Evolutionary conservation across 2,797 vertebrate species (phyloP), one percentile per base, ranked within the genome.

Genomic region (Poecilia gillii): DNA sequence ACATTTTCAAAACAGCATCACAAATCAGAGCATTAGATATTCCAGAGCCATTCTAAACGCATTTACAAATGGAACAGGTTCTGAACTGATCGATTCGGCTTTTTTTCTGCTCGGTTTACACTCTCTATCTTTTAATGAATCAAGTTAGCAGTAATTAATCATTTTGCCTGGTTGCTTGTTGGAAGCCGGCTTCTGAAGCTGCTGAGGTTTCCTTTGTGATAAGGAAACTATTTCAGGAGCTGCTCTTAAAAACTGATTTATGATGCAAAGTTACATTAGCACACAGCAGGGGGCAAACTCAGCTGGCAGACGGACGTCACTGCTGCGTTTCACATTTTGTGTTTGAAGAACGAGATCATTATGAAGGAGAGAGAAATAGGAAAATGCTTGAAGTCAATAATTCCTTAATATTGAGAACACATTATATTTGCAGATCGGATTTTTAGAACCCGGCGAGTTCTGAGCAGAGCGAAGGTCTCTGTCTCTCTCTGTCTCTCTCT

Each of bases 91-190:
- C 31, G 59, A 64, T 64, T 36, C 16, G 1, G 31, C 59, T 36
- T 25, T 68, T 41, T 25, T 73, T 73, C 78, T 51, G 73, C 51
- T 85, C 75, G 78, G 79, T 85, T 84, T 79, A 64, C 33, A 59
- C 23, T 4, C 53, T 73, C 45, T 57, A 83, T 59, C 39, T 2
- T 73, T 74, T 79, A 82, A 87, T 90, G 83, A 84, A 85, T 90
- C 77, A 78, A 3, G 28, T 59, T 9, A 18, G 39, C 57, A 36
- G 62, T 28, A 79, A 85, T 86, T 64, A 76, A 86, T 90, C 77
- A 66, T 77, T n/a, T 33, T 43, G 28, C 64, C 39, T 4, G 18
- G 33, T 1, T 23, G 33, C 0, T 39, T 23, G 64, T 39, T 66
- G 64, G 64, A 39, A 23, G 31, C 33, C 62, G 20, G 33, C 64